Base-by-base conservation (phyloP, 2,797 vertebrate species). In the Oryzias sinensis region DNA sequence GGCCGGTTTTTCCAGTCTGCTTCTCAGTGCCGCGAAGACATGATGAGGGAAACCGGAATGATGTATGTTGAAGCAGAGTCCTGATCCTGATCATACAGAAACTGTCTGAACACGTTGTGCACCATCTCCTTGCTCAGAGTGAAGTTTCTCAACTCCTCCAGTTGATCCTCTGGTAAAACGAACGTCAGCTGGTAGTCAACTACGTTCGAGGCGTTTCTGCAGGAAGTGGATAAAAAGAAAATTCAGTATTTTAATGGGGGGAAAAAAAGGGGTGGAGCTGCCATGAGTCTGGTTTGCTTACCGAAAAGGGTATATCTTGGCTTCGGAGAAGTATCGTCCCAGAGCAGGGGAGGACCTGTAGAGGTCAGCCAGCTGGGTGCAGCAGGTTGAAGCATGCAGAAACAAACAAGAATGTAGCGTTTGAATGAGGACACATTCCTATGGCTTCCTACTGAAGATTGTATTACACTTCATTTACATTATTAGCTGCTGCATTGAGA, bases 61-160 rank as follows among this genome's bases (percentile, higher is more conserved):
- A 91, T 80, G 58, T 80, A 82, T 17, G 62, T 22, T 0, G 1
- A 11, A 3, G 5, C 16, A 0, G 66, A 42, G 2, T 41, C 37
- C 0, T 20, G 1, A 41, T 83, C 79, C 56, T 89, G 89, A 47
- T 89, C 88, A 0, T 82, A 82, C 0, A 91, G 69, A 9, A 73
- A 81, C 83, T 91, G 90, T 46, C 86, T 76, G 48, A 91, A 70
- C 27, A 91, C 83, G 8, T 82, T 90, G 67, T 68, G 85, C 4
- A 90, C 87, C 80, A 90, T 70, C 61, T 85, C 72, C 47, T 65
- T 66, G 78, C 86, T 90, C 65, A 91, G 77, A 1, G 77, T 88
- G 1, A 83, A 79, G 6, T 29, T 70, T 5, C 58, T 71, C 53
- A 90, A 76, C 74, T 71, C 20, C 14, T 65, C 42, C 22, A 72